Evolutionary conservation across 1,140 invertebrate species (phyloP).

Genomic region (Geopemphigus sp.): DNA sequence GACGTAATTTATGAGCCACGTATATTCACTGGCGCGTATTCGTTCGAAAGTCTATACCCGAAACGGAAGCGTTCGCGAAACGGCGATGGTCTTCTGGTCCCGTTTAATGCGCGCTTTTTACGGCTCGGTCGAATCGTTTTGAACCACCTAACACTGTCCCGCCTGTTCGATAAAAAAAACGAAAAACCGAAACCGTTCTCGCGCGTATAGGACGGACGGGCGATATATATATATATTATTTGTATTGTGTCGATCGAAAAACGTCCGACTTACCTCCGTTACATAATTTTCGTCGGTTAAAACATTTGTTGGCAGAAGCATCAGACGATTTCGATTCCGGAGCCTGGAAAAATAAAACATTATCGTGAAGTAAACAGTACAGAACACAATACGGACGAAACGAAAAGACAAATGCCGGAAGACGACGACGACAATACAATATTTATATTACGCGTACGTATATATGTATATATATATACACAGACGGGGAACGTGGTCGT

Average conservation of each 20-base stretch:
- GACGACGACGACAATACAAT: neutral
- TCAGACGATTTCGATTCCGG: conserved; percentile 49
- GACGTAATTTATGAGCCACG: conserved; percentile 1
- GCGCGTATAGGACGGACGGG: neutral
- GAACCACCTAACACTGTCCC: too few relatives aligned
- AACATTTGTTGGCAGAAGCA: conserved; percentile 49
- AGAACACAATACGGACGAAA: too few relatives aligned
- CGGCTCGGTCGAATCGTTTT: neutral
- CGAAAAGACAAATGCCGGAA: neutral
- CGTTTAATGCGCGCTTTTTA: neutral
- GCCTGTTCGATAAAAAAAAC: too few relatives aligned
- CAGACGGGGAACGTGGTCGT: neutral
- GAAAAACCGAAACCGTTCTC: neutral
- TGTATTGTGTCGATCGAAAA: neutral
- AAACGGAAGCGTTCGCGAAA: neutral
- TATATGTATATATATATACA: neutral
- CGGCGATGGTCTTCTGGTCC: neutral
- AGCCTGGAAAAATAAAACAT: conserved; percentile 20
- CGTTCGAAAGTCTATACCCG: neutral
- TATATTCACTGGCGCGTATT: conserved; percentile 4
- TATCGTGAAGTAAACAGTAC: neutral
- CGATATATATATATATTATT: neutral
- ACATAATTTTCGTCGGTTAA: conserved; percentile 46
- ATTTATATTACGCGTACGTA: neutral
- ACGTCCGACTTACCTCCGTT: conserved; percentile 42